These are phyloP conservation scores for Plotosus lineatus DNA, from an alignment of 2,113 vertebrate genomes.

Conservation along the genomic window DNA sequence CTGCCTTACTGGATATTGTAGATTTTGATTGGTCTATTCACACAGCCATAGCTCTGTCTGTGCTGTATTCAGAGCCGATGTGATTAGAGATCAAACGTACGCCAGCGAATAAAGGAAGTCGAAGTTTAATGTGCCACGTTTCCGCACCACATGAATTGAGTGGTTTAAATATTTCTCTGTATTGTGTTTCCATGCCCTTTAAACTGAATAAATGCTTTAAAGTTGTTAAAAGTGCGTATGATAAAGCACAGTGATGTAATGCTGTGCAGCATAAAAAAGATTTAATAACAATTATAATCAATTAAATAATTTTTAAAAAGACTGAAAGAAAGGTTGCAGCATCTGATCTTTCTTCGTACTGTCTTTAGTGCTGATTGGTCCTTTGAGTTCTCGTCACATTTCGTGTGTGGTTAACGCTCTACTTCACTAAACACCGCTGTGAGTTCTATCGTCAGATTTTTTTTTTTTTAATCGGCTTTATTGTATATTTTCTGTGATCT, in stretches of 20 bases:
- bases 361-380: too few relatives aligned
- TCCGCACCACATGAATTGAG: too few relatives aligned
- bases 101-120: not conserved
- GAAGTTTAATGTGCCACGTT: not conserved
- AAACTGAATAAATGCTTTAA: not conserved
- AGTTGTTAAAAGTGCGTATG: not conserved
- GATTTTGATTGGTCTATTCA: not conserved
- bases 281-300: not conserved
- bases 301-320: not conserved
- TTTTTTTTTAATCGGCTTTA: too few relatives aligned
- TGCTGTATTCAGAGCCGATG: conserved; percentile 4
- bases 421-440: too few relatives aligned
- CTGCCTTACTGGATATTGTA: not conserved
- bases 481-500: too few relatives aligned
- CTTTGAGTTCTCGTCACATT: too few relatives aligned
- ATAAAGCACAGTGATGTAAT: not conserved
- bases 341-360: too few relatives aligned
- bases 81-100: not conserved
- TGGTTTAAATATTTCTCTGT: too few relatives aligned
- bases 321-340: too few relatives aligned
- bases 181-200: not conserved
- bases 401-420: too few relatives aligned
- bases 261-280: not conserved
- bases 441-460: too few relatives aligned
- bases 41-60: not conserved